Conservation (phyloP, 2,797 vertebrate genomes). For the Labroides dimidiatus region DNA sequence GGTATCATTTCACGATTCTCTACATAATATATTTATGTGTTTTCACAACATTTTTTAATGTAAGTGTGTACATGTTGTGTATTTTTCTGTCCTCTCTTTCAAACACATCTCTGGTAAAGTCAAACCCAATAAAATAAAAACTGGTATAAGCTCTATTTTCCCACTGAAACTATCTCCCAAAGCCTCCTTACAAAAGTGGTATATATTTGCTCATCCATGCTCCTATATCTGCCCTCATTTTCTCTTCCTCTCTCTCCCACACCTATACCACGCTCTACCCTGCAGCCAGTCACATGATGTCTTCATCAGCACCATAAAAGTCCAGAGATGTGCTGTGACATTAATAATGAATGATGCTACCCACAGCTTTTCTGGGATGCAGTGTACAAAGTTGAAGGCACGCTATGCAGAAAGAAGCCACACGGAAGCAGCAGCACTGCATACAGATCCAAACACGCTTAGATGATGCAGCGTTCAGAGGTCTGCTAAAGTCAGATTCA, state of each 20-base stretch:
- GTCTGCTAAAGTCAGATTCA: neutral
- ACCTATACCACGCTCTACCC: constrained; percentile 27
- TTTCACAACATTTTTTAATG: constrained; percentile 11
- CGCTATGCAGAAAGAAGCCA: constrained; percentile 16
- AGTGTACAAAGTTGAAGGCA: constrained; percentile 32
- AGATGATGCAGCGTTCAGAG: constrained; percentile 9
- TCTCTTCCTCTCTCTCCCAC: constrained; percentile 4
- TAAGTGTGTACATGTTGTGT: constrained; percentile 23
- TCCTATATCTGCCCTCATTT: neutral
- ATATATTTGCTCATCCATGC: neutral
- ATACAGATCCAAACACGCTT: neutral
- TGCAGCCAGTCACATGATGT: constrained; percentile 39
- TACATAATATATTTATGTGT: constrained; percentile 4
- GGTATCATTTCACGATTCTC: constrained; percentile 12
- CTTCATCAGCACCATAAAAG: constrained; percentile 43
- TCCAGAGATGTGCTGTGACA: constrained; percentile 49
- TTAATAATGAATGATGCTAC: constrained; percentile 68
- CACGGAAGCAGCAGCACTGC: neutral
- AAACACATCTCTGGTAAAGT: neutral
- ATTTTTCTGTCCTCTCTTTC: neutral
- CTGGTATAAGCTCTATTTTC: neutral
- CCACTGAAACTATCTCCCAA: constrained; percentile 17
- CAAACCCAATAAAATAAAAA: neutral
- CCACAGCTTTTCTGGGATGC: constrained; percentile 35
- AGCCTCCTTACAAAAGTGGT: constrained; percentile 24